These are phyloP conservation scores for Rhamphomyia laevipes DNA, from an alignment of 2,888 invertebrate genomes.

Conservation along the genomic window DNA sequence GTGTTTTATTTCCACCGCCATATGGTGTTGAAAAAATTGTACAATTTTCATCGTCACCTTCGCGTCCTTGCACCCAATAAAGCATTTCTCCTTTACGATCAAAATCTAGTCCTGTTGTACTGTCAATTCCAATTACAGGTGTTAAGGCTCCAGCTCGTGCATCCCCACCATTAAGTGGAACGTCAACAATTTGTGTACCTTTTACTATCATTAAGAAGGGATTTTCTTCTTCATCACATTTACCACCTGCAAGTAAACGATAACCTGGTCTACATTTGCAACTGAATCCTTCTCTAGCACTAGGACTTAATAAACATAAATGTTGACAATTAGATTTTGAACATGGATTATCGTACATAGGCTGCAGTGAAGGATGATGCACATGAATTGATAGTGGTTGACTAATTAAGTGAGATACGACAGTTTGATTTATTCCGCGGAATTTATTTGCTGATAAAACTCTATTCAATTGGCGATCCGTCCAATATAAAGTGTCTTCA, in stretches of 20 bases:
- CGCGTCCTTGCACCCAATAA: conserved; percentile 76
- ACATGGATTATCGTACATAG: conserved; percentile 67
- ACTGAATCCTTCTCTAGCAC: conserved; percentile 53
- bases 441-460: conserved; percentile 87
- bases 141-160: conserved; percentile 67
- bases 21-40: conserved; percentile 77
- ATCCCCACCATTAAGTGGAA: conserved; percentile 64
- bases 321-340: conserved; percentile 66
- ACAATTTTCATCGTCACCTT: conserved; percentile 70
- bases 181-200: conserved; percentile 79
- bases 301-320: conserved; percentile 81
- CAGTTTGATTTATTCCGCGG: conserved; percentile 80
- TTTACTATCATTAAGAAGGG: conserved; percentile 84
- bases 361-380: conserved; percentile 89
- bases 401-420: conserved; percentile 86
- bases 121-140: conserved; percentile 78
- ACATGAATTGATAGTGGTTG: conserved; percentile 93
- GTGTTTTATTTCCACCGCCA: conserved; percentile 71
- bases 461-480: conserved; percentile 83
- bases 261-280: conserved; percentile 91
- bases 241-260: conserved; percentile 51
- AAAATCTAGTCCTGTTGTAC: conserved; percentile 82
- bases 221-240: conserved; percentile 72
- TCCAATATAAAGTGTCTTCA: conserved; percentile 95
- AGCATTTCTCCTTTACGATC: conserved; percentile 74